Evolutionary conservation across 2,113 vertebrate species (phyloP).

Genomic region (Nesoenas mayeri): DNA sequence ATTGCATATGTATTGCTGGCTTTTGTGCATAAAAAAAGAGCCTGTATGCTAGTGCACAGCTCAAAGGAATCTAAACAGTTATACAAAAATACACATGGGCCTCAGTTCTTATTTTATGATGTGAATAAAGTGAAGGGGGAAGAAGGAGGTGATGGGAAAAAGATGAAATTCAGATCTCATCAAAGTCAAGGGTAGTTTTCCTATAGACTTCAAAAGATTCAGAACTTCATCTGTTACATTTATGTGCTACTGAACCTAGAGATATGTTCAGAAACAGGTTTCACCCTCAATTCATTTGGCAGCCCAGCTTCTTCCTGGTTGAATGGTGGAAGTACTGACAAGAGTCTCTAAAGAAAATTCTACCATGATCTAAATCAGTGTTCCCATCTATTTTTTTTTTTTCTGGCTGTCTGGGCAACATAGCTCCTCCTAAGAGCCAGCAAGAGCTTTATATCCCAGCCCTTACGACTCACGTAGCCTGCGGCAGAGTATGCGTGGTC

Average conservation of each 20-base stretch:
- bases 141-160: constrained; percentile 37
- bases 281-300: constrained; percentile 42
- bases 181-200: constrained; percentile 50
- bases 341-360: constrained; percentile 39
- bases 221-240: constrained; percentile 6
- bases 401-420: neutral
- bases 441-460: neutral
- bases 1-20: constrained; percentile 38
- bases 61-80: constrained; percentile 35
- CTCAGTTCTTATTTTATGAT: constrained; percentile 42
- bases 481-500: neutral
- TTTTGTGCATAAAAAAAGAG: constrained; percentile 20
- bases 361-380: constrained; percentile 8
- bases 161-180: constrained; percentile 52
- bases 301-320: constrained; percentile 46
- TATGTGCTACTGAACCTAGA: constrained; percentile 5
- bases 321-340: constrained; percentile 26
- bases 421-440: neutral
- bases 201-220: constrained; percentile 52
- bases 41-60: neutral
- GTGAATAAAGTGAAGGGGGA: constrained; percentile 10
- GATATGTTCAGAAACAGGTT: constrained; percentile 44
- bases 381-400: neutral
- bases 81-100: neutral
- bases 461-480: neutral